phyloP scores from a whole-genome alignment of 2,888 invertebrate genomes.

The Heliconius charithonia region DNA sequence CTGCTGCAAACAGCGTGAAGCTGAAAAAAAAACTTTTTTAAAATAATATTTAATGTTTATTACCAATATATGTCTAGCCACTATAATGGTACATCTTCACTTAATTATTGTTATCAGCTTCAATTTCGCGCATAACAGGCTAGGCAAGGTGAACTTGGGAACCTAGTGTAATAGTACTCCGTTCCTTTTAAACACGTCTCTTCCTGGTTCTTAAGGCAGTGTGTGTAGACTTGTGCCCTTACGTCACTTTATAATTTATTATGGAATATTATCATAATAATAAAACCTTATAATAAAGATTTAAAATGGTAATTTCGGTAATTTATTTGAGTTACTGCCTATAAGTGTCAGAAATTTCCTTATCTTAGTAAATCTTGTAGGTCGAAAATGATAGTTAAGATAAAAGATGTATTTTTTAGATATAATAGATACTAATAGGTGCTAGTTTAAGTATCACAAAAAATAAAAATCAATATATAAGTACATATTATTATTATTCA shows the following conservation, averaged over 20 bases:
- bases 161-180: neutral
- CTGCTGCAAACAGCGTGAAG: neutral
- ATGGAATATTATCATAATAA: neutral
- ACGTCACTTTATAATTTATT: neutral
- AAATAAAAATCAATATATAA: no score
- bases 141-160: neutral
- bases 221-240: neutral
- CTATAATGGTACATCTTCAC: constrained; percentile 6
- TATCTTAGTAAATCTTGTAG: neutral
- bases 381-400: neutral
- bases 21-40: neutral
- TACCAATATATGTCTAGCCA: constrained; percentile 10
- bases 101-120: neutral
- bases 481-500: no score
- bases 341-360: neutral
- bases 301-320: neutral
- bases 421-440: neutral
- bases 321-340: neutral
- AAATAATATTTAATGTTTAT: constrained; percentile 6
- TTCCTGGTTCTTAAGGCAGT: neutral
- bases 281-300: neutral
- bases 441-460: neutral
- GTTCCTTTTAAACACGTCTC: no score
- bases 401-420: neutral
- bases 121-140: neutral